Percentiles rank a stretch among this genome's conserved stretches.
Evolutionary conservation across 2,113 vertebrate species (phyloP).

Genomic region (Aplodontia rufa): DNA sequence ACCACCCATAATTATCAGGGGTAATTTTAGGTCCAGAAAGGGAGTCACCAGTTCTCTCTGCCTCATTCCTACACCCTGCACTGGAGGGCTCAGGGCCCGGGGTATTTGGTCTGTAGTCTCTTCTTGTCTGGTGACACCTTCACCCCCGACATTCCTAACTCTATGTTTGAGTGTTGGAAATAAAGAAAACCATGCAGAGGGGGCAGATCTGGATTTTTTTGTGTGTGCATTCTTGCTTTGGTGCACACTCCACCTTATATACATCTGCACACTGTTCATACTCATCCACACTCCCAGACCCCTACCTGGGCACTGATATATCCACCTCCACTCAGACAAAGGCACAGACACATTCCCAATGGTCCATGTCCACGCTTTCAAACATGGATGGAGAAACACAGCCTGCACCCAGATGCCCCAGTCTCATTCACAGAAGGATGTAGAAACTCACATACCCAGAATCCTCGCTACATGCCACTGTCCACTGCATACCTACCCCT

Average conservation of each 20-base stretch:
- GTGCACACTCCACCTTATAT: background rate
- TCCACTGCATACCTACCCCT: too few relatives aligned
- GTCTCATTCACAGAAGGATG: too few relatives aligned
- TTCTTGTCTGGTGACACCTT: background rate
- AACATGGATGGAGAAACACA: background rate
- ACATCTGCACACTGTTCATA: background rate
- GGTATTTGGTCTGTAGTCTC: background rate
- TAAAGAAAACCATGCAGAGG: background rate
- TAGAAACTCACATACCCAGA: background rate
- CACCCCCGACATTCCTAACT: background rate
- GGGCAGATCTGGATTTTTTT: background rate
- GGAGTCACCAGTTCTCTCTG: background rate
- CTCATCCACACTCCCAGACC: background rate
- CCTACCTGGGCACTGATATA: background rate
- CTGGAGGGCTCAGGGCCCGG: background rate
- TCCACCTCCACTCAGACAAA: background rate
- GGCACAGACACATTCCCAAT: background rate
- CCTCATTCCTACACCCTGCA: background rate
- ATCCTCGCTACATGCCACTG: background rate
- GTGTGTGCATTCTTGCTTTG: background rate
- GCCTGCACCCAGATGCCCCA: background rate
- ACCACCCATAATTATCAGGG: conserved; percentile 37
- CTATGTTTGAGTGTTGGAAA: background rate
- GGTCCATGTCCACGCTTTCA: background rate
- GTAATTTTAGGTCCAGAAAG: conserved; percentile 52